Conservation (phyloP, 2,113 vertebrate genomes). For the Podilymbus podiceps region DNA sequence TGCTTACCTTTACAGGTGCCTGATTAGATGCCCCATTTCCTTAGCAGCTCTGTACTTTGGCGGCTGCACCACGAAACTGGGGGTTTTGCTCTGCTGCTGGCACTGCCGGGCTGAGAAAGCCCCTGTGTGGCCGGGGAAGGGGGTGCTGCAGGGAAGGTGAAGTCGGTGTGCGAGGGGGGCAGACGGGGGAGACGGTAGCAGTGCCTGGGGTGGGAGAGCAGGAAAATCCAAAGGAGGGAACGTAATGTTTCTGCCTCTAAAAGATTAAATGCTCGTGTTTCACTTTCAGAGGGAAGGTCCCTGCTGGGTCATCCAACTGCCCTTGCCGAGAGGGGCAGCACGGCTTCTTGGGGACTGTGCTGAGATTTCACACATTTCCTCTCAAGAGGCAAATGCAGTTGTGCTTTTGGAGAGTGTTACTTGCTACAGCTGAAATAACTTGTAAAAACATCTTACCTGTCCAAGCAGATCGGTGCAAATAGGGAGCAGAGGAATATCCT, state of each 20-base stretch:
- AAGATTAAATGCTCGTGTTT: neutral
- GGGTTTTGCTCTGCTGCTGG: neutral
- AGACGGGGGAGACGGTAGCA: neutral
- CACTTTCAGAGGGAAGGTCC: neutral
- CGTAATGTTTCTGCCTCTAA: neutral
- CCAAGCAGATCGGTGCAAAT: constrained; percentile 84
- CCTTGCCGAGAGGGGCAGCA: neutral
- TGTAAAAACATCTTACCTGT: constrained; percentile 74
- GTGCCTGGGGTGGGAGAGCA: neutral
- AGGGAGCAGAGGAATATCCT: constrained; percentile 86
- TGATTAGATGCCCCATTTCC: neutral
- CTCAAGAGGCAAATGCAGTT: neutral
- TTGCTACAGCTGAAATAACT: neutral
- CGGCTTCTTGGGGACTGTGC: neutral
- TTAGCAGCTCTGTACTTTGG: neutral
- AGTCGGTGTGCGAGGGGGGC: fast-evolving
- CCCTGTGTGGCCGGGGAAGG: fast-evolving
- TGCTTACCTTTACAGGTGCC: neutral
- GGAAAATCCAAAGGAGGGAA: neutral
- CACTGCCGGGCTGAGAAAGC: neutral
- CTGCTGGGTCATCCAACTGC: neutral
- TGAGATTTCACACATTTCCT: neutral
- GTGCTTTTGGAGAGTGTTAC: neutral
- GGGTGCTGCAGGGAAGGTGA: neutral
- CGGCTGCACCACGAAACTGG: neutral